A percentile compares a stretch with the other conserved stretches of the same genome.
Evolutionary conservation across 37 sponge, comb jelly and placozoan genomes (phyloP).

Genomic region (Crambe crambe): DNA sequence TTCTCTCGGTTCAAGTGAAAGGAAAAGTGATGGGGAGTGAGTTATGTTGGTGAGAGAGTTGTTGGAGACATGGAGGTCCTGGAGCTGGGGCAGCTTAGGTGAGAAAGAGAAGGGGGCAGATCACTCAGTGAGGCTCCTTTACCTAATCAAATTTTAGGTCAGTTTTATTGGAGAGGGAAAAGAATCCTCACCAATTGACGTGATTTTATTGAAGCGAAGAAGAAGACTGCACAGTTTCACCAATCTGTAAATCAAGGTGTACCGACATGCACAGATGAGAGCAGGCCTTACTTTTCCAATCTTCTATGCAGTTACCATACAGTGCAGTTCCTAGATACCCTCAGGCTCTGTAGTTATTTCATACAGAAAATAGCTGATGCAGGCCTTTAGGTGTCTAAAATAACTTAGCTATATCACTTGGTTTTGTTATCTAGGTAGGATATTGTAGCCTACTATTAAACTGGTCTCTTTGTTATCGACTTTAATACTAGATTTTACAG

Average conservation of each 20-base stretch:
- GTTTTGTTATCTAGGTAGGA: no score
- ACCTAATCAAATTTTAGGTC: no score
- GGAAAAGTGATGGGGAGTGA: not conserved
- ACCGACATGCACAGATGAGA: not conserved
- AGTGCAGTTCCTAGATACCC: constrained; percentile 23
- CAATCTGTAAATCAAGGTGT: not conserved
- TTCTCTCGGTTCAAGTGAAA: not conserved
- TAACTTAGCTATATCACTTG: no score
- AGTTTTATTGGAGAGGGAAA: not conserved
- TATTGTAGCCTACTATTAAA: no score
- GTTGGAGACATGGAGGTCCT: not conserved
- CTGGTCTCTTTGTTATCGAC: no score
- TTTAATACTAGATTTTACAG: no score
- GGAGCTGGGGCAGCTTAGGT: not conserved
- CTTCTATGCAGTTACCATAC: constrained; percentile 45
- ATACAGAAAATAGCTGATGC: no score
- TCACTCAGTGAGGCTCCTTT: not conserved
- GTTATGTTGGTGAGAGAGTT: not conserved
- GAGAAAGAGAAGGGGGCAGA: not conserved
- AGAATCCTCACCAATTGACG: not conserved
- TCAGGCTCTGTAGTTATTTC: constrained; percentile 37
- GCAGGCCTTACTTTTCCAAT: constrained; percentile 23
- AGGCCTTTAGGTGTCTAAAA: no score
- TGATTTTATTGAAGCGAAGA: not conserved
- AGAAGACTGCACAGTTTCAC: not conserved